These are phyloP conservation scores for Mythimna vitellina DNA, from an alignment of 2,888 invertebrate genomes.

Conservation along the genomic window DNA sequence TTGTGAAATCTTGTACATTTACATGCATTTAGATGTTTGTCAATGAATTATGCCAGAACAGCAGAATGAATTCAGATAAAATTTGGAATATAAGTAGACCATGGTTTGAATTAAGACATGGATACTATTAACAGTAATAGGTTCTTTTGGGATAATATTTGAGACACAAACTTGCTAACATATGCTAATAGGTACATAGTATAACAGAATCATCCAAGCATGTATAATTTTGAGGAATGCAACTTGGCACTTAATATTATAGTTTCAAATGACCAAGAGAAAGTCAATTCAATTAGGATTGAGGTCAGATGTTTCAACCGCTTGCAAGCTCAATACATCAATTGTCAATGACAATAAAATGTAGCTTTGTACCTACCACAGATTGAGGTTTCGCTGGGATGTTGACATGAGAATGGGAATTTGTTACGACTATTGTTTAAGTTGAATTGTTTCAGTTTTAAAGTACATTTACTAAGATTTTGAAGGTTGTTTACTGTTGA, in stretches of 20 bases:
- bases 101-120: no score
- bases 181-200: no score
- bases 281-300: slow-evolving; percentile 50
- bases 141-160: not conserved
- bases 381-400: not conserved
- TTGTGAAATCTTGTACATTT: no score
- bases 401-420: slow-evolving; percentile 4
- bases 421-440: not conserved
- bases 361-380: slow-evolving; percentile 17
- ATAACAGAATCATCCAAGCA: not conserved
- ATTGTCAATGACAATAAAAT: slow-evolving; percentile 19
- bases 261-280: slow-evolving; percentile 48
- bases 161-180: no score
- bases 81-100: no score
- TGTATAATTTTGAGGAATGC: not conserved
- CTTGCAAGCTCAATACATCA: slow-evolving; percentile 38
- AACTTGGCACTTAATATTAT: slow-evolving; percentile 10
- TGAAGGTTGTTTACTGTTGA: no score
- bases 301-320: slow-evolving; percentile 45
- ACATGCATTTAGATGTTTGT: no score
- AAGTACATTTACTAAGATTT: not conserved
- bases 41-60: not conserved
- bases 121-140: not conserved
- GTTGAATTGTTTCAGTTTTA: not conserved
- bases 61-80: not conserved